Evolutionary conservation across 2,797 vertebrate species (phyloP), one percentile per base, ranked within the genome.

Genomic region (Falco cherrug): DNA sequence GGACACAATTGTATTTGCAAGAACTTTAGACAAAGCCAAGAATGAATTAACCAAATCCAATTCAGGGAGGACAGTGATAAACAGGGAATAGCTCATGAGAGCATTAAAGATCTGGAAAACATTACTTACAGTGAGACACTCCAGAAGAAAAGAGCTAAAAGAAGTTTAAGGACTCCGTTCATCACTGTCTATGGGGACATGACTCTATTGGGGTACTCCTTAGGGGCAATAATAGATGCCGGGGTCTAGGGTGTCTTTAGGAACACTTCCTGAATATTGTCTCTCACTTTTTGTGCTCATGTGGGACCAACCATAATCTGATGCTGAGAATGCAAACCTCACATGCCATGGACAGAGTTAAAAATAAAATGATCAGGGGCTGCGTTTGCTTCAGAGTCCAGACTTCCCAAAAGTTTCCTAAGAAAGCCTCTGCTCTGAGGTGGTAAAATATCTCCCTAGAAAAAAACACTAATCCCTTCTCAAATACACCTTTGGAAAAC

Each of bases 51-150:
- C 22, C 69, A 73, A 90, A 93, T 85, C 54, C 85, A 76, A 31
- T 93, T 94, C 84, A 88, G 70, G 65, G 80, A 94, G 69, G 89
- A 95, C 83, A 90, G 65, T 96, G 89, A 95, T 91, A 91, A 94
- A 96, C 73, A 80, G 31, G 37, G 11, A 39, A 91, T 59, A 26
- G 85, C 47, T 91, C 61, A 31, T 41, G 71, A 83, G 53, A 94
- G 15, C 3, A 3, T 87, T 91, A 71, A 87, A 89, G 57, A 20
- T 79, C 91, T 95, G 75, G 71, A 83, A 95, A 93, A 77, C 71
- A 80, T 90, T 94, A 87, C 57, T 93, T 87, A 87, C 53, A 95
- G 80, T 84, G 84, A 94, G 84, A 79, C 37, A 79, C n/a, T 86
- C 31, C 54, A 79, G 87, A 81, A 93, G 61, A 81, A 93, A 92